Conservation (phyloP, 2,797 vertebrate genomes). For the Cynopterus sphinx region DNA sequence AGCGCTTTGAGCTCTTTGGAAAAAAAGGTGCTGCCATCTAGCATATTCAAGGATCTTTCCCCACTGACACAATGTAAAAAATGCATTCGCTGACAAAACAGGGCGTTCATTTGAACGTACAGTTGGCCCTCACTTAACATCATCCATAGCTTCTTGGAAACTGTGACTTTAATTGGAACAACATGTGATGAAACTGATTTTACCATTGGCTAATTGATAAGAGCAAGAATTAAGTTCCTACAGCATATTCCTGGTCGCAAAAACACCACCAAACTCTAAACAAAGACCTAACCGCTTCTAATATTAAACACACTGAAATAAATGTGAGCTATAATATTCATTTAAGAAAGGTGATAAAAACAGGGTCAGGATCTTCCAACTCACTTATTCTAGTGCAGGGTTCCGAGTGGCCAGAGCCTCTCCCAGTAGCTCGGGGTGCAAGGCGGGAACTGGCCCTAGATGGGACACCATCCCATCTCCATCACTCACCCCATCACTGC, state of each 20-base stretch:
- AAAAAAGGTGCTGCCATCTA: constrained; percentile 1
- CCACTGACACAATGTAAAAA: constrained; percentile 35
- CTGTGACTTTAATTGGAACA: not conserved
- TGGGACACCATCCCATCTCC: not conserved
- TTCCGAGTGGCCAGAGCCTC: not conserved
- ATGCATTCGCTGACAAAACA: constrained; percentile 29
- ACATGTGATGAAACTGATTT: not conserved
- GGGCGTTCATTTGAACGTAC: not conserved
- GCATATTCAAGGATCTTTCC: constrained; percentile 22
- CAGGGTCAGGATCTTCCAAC: not conserved
- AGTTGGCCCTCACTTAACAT: not conserved
- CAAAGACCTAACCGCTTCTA: not conserved
- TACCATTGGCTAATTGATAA: not conserved
- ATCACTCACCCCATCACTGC: not conserved
- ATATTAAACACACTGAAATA: not conserved
- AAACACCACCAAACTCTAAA: not conserved
- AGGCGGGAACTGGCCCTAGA: not conserved
- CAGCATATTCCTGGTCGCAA: not conserved
- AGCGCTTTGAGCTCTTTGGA: not conserved
- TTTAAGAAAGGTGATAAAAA: not conserved
- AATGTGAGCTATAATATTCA: not conserved
- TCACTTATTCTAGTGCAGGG: not conserved
- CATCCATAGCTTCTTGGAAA: not conserved
- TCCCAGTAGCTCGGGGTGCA: not conserved
- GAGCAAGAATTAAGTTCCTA: not conserved